phyloP scores from a whole-genome alignment of 2,888 invertebrate species.

The Apotomis turbidana region DNA sequence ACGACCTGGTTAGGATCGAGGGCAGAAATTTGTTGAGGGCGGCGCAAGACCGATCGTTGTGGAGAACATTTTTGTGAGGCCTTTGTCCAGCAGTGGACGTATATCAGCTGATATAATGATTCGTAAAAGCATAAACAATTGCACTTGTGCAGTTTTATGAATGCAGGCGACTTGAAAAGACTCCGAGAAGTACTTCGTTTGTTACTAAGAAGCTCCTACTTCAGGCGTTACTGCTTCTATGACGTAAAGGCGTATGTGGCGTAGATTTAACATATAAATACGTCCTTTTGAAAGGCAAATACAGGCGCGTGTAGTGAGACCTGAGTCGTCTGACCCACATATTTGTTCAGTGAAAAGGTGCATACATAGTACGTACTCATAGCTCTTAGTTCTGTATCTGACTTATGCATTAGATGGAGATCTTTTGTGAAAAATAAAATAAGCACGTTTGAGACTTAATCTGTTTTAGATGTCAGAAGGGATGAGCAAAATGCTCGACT shows the following conservation, averaged over 20 bases:
- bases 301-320: not conserved
- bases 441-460: too few relatives aligned
- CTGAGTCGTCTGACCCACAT: slow-evolving; percentile 5
- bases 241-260: not conserved
- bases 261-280: not conserved
- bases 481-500: too few relatives aligned
- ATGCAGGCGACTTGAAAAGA: slow-evolving; percentile 4
- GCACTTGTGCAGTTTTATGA: slow-evolving; percentile 6
- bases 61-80: too few relatives aligned
- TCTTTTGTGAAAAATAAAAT: too few relatives aligned
- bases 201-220: slow-evolving; percentile 6
- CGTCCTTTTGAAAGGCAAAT: not conserved
- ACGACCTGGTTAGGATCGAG: too few relatives aligned
- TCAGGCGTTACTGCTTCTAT: not conserved
- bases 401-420: too few relatives aligned
- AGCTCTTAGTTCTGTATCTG: not conserved
- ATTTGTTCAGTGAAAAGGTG: slow-evolving; percentile 7
- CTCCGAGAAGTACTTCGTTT: not conserved
- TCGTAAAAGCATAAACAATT: not conserved
- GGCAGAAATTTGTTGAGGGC: too few relatives aligned
- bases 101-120: too few relatives aligned
- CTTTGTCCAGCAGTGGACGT: too few relatives aligned
- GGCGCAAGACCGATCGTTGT: too few relatives aligned
- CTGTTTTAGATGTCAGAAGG: too few relatives aligned
- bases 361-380: slow-evolving; percentile 1